Conservation (phyloP, 30 jellyfish, hydroid and myxozoan genomes). For the Turritopsis rubra region DNA sequence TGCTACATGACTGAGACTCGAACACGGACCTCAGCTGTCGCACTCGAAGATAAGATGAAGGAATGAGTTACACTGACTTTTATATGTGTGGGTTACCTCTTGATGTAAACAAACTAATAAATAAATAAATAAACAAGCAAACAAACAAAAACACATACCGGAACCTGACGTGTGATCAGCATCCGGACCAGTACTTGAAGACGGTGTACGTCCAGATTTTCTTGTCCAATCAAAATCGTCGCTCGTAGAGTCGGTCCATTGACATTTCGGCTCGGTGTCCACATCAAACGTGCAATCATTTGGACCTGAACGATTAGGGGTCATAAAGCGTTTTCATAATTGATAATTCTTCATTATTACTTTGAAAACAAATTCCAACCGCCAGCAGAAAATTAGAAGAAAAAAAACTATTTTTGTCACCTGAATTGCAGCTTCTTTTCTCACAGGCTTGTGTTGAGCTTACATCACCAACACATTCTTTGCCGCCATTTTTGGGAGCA, state of each 20-base stretch:
- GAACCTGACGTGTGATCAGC: constrained; percentile 68
- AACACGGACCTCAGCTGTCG: no score
- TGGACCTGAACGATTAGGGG: constrained; percentile 37
- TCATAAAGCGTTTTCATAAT: no score
- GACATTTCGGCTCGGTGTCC: constrained; percentile 40
- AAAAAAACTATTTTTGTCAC: constrained; percentile 28
- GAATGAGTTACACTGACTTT: no score
- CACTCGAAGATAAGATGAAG: no score
- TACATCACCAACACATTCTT: constrained; percentile 36
- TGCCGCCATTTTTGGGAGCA: constrained; percentile 56
- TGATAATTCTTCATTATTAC: no score
- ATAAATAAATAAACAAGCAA: no score
- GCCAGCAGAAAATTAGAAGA: no score
- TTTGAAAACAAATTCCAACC: no score
- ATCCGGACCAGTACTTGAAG: constrained; percentile 68
- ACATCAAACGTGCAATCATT: constrained; percentile 66
- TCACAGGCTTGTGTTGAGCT: constrained; percentile 30
- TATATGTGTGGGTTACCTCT: no score
- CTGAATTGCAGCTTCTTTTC: constrained; percentile 42
- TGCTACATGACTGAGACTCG: no score
- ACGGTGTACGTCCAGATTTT: constrained; percentile 42
- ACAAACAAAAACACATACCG: no score
- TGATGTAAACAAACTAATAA: no score
- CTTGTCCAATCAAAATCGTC: constrained; percentile 47
- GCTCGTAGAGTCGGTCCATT: constrained; percentile 39